Conservation (phyloP, 2,888 invertebrate species). For the Drosophila algonquin region DNA sequence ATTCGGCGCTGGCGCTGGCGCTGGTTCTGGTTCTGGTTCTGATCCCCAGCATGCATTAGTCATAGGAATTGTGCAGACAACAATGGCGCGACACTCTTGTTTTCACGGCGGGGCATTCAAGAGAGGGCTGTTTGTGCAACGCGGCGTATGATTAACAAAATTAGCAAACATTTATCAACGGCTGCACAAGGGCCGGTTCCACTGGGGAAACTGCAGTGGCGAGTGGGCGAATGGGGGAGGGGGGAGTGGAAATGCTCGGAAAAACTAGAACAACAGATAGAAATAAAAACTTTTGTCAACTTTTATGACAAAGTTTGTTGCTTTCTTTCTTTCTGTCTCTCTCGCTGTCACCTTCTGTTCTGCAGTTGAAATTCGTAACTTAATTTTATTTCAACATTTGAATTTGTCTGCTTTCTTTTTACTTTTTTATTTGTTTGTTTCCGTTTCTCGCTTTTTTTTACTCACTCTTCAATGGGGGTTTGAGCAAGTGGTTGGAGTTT, state of each 20-base stretch:
- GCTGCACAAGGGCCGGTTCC: conserved; percentile 11
- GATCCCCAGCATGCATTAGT: conserved; percentile 33
- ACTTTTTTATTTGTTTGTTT: conserved; percentile 20
- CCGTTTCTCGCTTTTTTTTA: not conserved
- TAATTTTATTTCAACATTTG: conserved; percentile 36
- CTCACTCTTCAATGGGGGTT: conserved; percentile 32
- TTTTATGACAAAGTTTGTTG: not conserved
- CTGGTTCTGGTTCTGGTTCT: conserved; percentile 5
- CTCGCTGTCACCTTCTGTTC: not conserved
- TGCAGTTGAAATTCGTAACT: conserved; percentile 30
- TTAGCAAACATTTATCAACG: conserved; percentile 55
- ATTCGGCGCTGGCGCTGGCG: not conserved
- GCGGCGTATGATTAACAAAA: conserved; percentile 69
- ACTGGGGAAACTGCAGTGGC: not conserved
- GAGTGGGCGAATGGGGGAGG: not conserved
- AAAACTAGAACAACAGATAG: conserved; percentile 3
- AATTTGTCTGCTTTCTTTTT: conserved; percentile 31
- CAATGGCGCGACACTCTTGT: conserved; percentile 39
- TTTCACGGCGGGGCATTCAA: conserved; percentile 2
- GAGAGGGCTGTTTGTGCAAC: conserved; percentile 50
- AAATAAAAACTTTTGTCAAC: conserved; percentile 23
- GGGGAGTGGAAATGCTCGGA: not conserved
- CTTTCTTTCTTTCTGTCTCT: not conserved
- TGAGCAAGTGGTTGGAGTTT: conserved; percentile 56
- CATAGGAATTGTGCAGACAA: conserved; percentile 47